Evolutionary conservation across 2,113 vertebrate genomes (phyloP).

Genomic region (Stictonetta naevosa): DNA sequence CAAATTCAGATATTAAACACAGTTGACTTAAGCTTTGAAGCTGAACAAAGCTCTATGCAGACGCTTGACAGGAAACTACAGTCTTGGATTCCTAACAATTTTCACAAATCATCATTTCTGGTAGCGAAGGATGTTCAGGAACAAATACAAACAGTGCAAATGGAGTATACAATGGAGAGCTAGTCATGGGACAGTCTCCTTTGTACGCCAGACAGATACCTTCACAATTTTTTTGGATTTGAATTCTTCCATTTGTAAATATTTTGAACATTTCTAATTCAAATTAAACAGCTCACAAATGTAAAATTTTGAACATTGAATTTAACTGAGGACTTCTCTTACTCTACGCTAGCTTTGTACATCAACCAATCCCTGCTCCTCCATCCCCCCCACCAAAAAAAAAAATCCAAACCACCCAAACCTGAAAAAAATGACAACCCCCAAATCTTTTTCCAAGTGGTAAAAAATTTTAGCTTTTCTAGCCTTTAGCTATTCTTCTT

Average conservation of each 20-base stretch:
- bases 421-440: not conserved
- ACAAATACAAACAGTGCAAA: not conserved
- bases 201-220: not conserved
- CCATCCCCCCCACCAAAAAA: no score
- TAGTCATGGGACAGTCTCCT: not conserved
- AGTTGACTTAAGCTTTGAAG: conserved; percentile 47
- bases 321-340: not conserved
- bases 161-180: not conserved
- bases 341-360: not conserved
- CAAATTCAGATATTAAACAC: conserved; percentile 29
- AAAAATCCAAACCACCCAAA: not conserved
- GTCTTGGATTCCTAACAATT: not conserved
- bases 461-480: not conserved
- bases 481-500: not conserved
- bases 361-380: not conserved
- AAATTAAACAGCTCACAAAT: not conserved
- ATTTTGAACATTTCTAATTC: not conserved
- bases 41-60: conserved; percentile 18
- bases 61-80: conserved; percentile 37
- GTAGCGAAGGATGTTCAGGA: not conserved
- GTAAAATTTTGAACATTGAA: not conserved
- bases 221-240: not conserved
- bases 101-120: not conserved
- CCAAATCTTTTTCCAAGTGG: not conserved
- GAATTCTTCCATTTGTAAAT: not conserved